Base-by-base conservation (phyloP, 1,140 invertebrate species). In the Megalonaias nervosa region DNA sequence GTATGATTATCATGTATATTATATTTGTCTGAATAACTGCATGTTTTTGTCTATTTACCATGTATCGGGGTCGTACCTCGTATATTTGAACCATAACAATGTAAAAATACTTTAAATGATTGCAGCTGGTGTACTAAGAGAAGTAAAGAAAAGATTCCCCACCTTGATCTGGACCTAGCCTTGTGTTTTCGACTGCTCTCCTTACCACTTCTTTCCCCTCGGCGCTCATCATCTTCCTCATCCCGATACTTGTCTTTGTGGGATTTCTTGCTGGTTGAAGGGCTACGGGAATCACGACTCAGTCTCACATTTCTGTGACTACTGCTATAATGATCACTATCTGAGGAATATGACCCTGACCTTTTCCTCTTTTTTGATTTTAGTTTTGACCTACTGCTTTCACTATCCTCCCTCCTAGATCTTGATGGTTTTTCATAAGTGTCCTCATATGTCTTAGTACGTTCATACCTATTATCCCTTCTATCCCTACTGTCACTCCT, bases 151-250 rank as follows among this genome's bases (percentile, higher is more conserved):
- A 72, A 60, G 60, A 74, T 76, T 76, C 73, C 84, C 84, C 83
- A 88, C 87, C 87, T 88, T 86, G 85, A 86, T 71, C 81, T 75
- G 74, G 85, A 87, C 83, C 85, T 85, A 86, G 77, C 75, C 82
- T 79, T 84, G 83, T 81, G 83, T 85, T 87, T 87, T 75, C 82
- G 76, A 85, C 85, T 86, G 71, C 86, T 85, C 82, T 81, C 84
- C 87, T 88, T 88, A 88, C 87, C 87, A 74, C 84, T 84, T 72
- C 81, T 79, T 57, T 78, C 77, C 59, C 57, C 38, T 48, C 38
- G 38, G 31, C 19, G 64, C 67, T 67, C 67, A 31, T 78, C 77
- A 59, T 81, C 73, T 74, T 84, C 73, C 60, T 82, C 82, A 75
- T 79, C 74, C 31, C 69, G 73, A 77, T 78, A 66, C 69, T 62